These are phyloP conservation scores for Gymnocephalus cernua DNA, from an alignment of 2,113 vertebrate species.

Conservation along the genomic window DNA sequence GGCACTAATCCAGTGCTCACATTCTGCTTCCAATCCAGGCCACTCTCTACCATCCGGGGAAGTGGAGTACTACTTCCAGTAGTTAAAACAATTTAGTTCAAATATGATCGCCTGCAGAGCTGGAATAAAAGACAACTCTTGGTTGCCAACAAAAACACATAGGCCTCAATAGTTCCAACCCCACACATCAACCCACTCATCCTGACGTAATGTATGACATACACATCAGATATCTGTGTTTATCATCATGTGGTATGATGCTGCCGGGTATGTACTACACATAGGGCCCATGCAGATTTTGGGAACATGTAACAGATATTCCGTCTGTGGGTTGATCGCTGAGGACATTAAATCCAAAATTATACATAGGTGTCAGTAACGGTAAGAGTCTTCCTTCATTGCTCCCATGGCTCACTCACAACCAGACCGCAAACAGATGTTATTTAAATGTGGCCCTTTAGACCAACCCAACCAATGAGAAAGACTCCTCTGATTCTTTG, in stretches of 20 bases:
- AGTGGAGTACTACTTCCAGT: slow-evolving; percentile 24
- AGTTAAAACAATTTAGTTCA: slow-evolving; percentile 34
- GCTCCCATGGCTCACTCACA: slow-evolving; percentile 36
- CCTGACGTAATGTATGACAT: slow-evolving; percentile 9
- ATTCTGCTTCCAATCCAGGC: slow-evolving; percentile 47
- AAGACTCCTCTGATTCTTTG: slow-evolving; percentile 19
- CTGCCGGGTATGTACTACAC: neutral
- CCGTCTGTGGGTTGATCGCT: slow-evolving; percentile 37
- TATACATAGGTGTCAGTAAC: slow-evolving; percentile 42
- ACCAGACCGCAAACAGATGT: slow-evolving; percentile 75
- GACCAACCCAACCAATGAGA: slow-evolving; percentile 41
- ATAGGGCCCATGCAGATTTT: neutral
- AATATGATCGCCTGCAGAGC: slow-evolving; percentile 24
- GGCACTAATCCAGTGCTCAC: slow-evolving; percentile 66
- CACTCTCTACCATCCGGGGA: slow-evolving; percentile 30
- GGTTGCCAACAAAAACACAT: slow-evolving; percentile 43
- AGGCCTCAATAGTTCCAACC: slow-evolving; percentile 17
- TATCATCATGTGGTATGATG: slow-evolving; percentile 35
- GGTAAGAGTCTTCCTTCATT: slow-evolving; percentile 35
- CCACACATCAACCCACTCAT: slow-evolving; percentile 8
- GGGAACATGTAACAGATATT: slow-evolving; percentile 5
- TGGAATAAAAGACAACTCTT: slow-evolving; percentile 23
- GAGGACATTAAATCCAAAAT: slow-evolving; percentile 34
- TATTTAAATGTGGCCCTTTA: slow-evolving; percentile 62
- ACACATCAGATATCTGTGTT: slow-evolving; percentile 27